phyloP scores from a whole-genome alignment of 2,113 vertebrate species.

The Platycercus adscitus region DNA sequence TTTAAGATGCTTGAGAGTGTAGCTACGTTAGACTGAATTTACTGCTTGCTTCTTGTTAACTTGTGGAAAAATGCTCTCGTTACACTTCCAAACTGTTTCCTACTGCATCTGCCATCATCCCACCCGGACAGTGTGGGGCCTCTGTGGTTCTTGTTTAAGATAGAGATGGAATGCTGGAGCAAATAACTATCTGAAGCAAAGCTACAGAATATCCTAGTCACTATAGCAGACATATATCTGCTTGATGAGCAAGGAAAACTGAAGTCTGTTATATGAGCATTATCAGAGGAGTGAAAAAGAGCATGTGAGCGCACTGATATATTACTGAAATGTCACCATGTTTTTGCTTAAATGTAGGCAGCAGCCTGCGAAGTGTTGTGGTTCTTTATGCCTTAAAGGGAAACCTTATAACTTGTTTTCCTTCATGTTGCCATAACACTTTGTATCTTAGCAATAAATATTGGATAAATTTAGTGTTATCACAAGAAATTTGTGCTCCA shows the following conservation, averaged over 20 bases:
- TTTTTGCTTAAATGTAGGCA: neutral
- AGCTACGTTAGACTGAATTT: neutral
- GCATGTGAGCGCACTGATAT: neutral
- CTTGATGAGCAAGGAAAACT: neutral
- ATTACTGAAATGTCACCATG: neutral
- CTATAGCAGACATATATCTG: neutral
- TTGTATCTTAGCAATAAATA: conserved; percentile 62
- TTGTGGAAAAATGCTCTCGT: neutral
- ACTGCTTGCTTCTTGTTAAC: neutral
- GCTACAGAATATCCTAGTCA: neutral
- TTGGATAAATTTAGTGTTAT: conserved; percentile 43
- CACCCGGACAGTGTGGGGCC: rapidly evolving
- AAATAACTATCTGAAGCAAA: neutral
- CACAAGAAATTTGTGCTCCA: conserved; percentile 27
- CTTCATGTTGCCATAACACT: conserved; percentile 60
- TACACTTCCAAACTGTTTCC: neutral
- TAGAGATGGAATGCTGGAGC: neutral
- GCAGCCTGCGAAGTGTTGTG: neutral
- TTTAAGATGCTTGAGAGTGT: neutral
- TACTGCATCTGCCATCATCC: neutral
- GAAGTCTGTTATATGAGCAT: neutral
- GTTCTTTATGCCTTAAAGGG: conserved; percentile 17
- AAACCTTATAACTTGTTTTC: conserved; percentile 59
- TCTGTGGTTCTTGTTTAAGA: neutral
- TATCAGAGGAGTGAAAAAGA: neutral